Percentiles rank a stretch among this genome's conserved stretches.
These are phyloP conservation scores for Agrotis segetum DNA, from an alignment of 2,888 invertebrate genomes.

Conservation along the genomic window DNA sequence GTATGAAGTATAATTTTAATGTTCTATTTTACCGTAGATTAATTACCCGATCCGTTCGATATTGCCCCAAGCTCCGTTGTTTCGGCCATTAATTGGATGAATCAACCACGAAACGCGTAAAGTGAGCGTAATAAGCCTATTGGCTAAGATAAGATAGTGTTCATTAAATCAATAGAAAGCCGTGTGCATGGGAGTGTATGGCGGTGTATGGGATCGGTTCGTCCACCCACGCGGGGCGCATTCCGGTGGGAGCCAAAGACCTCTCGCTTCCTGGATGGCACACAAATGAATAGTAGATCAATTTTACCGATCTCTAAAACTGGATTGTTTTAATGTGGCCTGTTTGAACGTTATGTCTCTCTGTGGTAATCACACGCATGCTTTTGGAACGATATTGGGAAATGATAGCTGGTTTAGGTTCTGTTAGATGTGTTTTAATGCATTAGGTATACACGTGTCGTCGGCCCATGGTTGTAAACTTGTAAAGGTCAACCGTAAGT, in stretches of 20 bases:
- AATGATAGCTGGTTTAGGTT: conserved; percentile 19
- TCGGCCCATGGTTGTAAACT: conserved; percentile 15
- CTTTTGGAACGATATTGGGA: conserved; percentile 45
- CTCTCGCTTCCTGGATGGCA: conserved; percentile 87
- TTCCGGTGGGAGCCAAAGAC: conserved; percentile 90
- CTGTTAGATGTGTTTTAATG: conserved; percentile 14
- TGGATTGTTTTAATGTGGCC: conserved; percentile 68
- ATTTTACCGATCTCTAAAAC: conserved; percentile 69
- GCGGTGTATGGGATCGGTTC: conserved; percentile 68
- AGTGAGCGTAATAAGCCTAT: conserved; percentile 83
- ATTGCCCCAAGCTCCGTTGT: conserved; percentile 39
- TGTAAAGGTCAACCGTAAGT: conserved; percentile 19
- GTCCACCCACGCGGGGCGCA: conserved; percentile 84
- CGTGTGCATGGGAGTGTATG: conserved; percentile 80
- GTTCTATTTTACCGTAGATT: conserved; percentile 49
- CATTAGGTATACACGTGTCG: conserved; percentile 35
- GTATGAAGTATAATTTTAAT: conserved; percentile 47
- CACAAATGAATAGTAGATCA: conserved; percentile 77
- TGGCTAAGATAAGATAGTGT: conserved; percentile 88
- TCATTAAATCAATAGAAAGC: conserved; percentile 90
- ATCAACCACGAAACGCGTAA: conserved; percentile 72
- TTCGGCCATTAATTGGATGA: conserved; percentile 55
- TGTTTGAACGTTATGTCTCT: conserved; percentile 52
- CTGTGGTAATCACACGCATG: conserved; percentile 53
- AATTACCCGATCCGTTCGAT: conserved; percentile 50